Percentiles rank a stretch among this genome's conserved stretches.
Conservation (phyloP, 2,113 vertebrate genomes). For the Ranitomeya imitator region DNA sequence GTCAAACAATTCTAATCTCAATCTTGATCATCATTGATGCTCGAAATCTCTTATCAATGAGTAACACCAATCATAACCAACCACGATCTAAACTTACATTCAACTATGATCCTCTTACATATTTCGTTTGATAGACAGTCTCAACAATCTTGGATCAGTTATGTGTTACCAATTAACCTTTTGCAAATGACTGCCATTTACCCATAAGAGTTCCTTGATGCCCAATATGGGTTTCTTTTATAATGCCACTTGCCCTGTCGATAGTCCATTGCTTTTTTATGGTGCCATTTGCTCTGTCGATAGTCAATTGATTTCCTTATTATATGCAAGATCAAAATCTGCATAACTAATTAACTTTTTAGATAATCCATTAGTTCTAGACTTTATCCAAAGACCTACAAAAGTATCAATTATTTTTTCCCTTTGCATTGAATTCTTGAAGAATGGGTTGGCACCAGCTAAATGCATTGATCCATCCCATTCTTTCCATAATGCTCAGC, state of each 20-base stretch:
- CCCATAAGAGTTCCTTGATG: not conserved
- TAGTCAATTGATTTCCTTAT: not conserved
- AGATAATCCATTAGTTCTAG: too few relatives aligned
- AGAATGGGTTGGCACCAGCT: slow-evolving; percentile 59
- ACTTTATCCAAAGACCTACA: not conserved
- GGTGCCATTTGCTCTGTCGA: not conserved
- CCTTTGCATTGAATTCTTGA: slow-evolving; percentile 58
- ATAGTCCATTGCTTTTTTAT: not conserved
- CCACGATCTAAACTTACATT: too few relatives aligned
- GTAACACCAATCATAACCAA: too few relatives aligned
- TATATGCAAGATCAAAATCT: not conserved
- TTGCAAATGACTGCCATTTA: not conserved
- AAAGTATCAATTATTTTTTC: slow-evolving; percentile 60
- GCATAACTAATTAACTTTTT: not conserved
- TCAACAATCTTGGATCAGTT: not conserved
- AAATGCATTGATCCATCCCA: slow-evolving; percentile 59
- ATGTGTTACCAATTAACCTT: not conserved
- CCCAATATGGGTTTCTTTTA: not conserved
- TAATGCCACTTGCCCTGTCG: not conserved
- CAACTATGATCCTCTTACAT: too few relatives aligned
- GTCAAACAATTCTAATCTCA: too few relatives aligned
- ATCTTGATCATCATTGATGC: too few relatives aligned
- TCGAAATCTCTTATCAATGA: too few relatives aligned
- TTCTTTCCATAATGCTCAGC: slow-evolving; percentile 62
- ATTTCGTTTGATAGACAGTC: not conserved